phyloP scores from a whole-genome alignment of 2,113 vertebrate genomes.

The Lepus timidus region DNA sequence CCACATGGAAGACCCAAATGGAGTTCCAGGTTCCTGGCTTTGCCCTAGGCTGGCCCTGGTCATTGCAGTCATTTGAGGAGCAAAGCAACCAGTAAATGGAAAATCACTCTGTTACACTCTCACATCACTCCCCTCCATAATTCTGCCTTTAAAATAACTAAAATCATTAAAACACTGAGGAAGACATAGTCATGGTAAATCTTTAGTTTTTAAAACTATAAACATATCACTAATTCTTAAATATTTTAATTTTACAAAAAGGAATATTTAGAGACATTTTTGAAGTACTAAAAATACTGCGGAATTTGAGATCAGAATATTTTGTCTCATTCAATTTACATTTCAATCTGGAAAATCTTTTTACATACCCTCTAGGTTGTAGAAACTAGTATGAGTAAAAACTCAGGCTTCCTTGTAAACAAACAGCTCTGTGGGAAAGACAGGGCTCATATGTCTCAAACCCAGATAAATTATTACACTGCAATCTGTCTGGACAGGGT shows the following conservation, averaged over 20 bases:
- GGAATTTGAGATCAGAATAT: not conserved
- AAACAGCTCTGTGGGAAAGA: not conserved
- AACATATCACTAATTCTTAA: not conserved
- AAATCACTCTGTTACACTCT: too few species aligned
- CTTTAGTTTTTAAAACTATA: not conserved
- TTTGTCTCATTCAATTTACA: not conserved
- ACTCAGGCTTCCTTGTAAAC: not conserved
- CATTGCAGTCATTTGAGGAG: too few species aligned
- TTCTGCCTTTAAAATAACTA: too few species aligned
- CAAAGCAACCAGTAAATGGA: too few species aligned
- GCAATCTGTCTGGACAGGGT: not conserved
- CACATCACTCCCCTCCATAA: too few species aligned
- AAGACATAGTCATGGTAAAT: not conserved
- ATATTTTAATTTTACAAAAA: not conserved
- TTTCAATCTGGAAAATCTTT: not conserved
- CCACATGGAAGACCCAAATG: too few species aligned
- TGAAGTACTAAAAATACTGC: not conserved
- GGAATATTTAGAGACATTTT: not conserved
- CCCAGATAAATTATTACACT: not conserved
- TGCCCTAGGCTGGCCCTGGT: too few species aligned
- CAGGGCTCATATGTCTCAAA: not conserved
- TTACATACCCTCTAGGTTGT: not conserved
- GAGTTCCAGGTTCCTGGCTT: too few species aligned
- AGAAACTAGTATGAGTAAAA: not conserved
- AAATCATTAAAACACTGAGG: too few species aligned